phyloP scores from a whole-genome alignment of 2,797 vertebrate genomes.

The Tapirus indicus region DNA sequence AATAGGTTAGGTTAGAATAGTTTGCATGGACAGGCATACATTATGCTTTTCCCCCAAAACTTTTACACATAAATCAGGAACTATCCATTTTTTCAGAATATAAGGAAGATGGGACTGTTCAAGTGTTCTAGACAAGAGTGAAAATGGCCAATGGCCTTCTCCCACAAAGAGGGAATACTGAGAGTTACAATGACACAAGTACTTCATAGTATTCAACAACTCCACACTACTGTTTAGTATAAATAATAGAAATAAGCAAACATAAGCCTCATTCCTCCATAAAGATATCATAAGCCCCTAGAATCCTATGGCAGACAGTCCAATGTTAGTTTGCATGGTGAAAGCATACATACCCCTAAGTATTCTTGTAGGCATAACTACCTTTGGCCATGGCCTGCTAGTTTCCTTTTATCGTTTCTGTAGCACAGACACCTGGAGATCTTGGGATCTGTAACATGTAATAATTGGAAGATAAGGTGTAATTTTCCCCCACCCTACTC shows the following conservation, averaged over 20 bases:
- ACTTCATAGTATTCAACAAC: not conserved
- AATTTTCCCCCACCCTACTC: not conserved
- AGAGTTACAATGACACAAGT: not conserved
- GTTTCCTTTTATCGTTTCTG: not conserved
- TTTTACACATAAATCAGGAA: not conserved
- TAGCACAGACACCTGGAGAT: not conserved
- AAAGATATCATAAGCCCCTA: not conserved
- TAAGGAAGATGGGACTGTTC: not conserved
- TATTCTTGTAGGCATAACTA: not conserved
- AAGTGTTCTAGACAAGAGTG: not conserved
- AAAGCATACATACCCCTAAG: not conserved
- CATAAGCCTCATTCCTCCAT: not conserved
- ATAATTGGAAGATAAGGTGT: not conserved
- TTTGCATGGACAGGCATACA: not conserved
- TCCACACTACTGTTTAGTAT: not conserved
- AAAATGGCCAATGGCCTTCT: not conserved
- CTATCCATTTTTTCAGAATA: conserved; percentile 24
- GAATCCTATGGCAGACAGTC: not conserved
- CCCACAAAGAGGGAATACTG: not conserved
- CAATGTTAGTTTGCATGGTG: not conserved
- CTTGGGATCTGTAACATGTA: not conserved
- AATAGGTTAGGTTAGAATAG: not conserved
- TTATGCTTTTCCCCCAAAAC: not conserved
- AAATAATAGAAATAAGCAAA: not conserved
- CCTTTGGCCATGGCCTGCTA: not conserved